Conservation (phyloP, 2,888 invertebrate genomes). For the Lumbricus terrestris region DNA sequence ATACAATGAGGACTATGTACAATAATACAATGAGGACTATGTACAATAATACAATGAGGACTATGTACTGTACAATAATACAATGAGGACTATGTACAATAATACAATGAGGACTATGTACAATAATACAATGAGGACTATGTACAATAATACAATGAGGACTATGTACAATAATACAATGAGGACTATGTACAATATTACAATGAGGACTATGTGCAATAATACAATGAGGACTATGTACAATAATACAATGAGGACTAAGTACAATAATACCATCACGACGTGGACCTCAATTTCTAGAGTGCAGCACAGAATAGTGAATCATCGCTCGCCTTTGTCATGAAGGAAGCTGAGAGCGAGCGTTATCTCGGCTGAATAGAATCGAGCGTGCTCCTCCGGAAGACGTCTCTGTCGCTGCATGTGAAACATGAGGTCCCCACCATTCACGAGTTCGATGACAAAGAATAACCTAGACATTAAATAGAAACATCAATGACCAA, state of each 20-base stretch:
- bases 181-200: no score
- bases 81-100: no score
- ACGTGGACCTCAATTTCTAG: background rate
- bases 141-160: no score
- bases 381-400: conserved; percentile 89
- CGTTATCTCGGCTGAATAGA: conserved; percentile 99
- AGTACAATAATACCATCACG: background rate
- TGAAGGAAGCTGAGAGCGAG: conserved; percentile 96
- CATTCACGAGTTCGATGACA: conserved; percentile 97
- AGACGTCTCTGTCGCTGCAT: conserved; percentile 96
- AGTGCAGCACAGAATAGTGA: background rate
- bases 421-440: conserved; percentile 95
- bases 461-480: conserved; percentile 76
- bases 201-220: no score
- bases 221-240: no score
- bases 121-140: no score
- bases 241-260: no score
- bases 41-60: no score
- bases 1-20: background rate
- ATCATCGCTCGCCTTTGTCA: conserved; percentile 71
- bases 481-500: no score
- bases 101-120: no score
- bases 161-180: no score
- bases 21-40: background rate
- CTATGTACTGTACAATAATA: no score